These are phyloP conservation scores for Hydriomena furcata DNA, from an alignment of 2,888 invertebrate genomes.

Conservation along the genomic window DNA sequence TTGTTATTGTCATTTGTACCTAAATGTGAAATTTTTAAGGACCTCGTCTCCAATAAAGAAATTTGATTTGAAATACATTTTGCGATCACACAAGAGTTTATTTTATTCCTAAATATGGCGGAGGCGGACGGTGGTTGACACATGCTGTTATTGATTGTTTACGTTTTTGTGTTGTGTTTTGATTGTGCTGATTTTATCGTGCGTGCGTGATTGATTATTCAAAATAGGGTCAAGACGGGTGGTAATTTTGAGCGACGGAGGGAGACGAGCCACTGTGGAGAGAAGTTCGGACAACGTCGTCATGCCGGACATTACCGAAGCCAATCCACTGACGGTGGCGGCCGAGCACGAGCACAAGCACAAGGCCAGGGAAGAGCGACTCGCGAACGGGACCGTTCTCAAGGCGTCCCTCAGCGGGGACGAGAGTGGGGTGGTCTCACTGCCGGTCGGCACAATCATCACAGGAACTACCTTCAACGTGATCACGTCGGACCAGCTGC, in stretches of 20 bases:
- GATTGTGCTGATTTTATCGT: slow-evolving; percentile 15
- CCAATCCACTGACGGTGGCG: slow-evolving; percentile 84
- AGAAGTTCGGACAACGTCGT: slow-evolving; percentile 86
- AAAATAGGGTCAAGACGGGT: slow-evolving; percentile 48
- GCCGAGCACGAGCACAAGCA: slow-evolving; percentile 85
- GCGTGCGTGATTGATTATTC: slow-evolving; percentile 42
- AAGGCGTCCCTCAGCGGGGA: slow-evolving; percentile 62
- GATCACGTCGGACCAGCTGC: slow-evolving; percentile 92
- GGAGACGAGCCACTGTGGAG: slow-evolving; percentile 67
- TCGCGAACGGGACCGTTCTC: slow-evolving; percentile 73
- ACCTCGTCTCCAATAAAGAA: too few species aligned
- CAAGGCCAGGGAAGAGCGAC: slow-evolving; percentile 77
- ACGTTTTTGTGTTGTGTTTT: too few species aligned
- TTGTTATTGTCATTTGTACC: too few species aligned
- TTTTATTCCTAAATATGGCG: too few species aligned
- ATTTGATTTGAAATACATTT: too few species aligned
- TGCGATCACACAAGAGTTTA: too few species aligned
- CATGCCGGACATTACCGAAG: slow-evolving; percentile 87
- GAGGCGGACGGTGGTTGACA: slow-evolving; percentile 59
- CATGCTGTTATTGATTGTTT: slow-evolving; percentile 43
- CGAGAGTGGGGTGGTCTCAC: slow-evolving; percentile 77
- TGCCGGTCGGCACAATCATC: slow-evolving; percentile 92
- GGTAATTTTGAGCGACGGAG: slow-evolving; percentile 50
- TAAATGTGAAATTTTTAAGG: too few species aligned
- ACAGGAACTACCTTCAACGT: slow-evolving; percentile 93